Evolutionary conservation across 2,888 invertebrate species (phyloP).

Genomic region (Timandra comae): DNA sequence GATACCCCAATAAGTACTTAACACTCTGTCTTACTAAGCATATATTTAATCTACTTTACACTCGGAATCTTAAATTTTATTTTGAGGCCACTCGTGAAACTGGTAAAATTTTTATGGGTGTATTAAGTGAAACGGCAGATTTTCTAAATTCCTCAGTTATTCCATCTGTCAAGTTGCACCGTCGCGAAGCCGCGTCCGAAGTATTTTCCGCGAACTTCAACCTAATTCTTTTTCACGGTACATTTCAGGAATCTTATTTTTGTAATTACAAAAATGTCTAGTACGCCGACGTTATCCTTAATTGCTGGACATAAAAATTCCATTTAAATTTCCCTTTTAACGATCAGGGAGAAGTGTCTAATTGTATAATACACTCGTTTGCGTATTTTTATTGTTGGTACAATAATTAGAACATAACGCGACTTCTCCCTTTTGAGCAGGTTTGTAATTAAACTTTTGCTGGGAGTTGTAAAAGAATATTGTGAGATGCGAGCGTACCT

Average conservation of each 20-base stretch:
- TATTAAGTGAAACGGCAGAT: too few relatives aligned
- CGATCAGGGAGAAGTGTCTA: conserved; percentile 75
- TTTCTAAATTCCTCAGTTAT: conserved; percentile 32
- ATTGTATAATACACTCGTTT: conserved; percentile 78
- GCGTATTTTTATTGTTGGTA: conserved; percentile 75
- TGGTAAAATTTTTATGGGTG: too few relatives aligned
- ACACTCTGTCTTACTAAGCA: too few relatives aligned
- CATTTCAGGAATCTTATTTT: conserved; percentile 77
- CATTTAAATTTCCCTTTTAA: conserved; percentile 78
- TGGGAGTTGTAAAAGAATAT: conserved; percentile 60
- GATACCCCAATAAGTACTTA: too few relatives aligned
- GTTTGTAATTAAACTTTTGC: conserved; percentile 68
- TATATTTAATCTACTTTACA: too few relatives aligned
- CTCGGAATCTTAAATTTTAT: too few relatives aligned
- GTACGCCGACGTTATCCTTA: conserved; percentile 76
- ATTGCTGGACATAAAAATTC: conserved; percentile 78
- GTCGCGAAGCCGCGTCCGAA: conserved; percentile 31
- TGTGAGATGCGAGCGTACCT: conserved; percentile 49
- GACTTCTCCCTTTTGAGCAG: conserved; percentile 60
- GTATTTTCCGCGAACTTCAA: conserved; percentile 62
- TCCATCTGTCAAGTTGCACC: conserved; percentile 50
- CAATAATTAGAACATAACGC: conserved; percentile 76
- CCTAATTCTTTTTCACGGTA: conserved; percentile 76
- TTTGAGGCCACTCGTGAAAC: too few relatives aligned
- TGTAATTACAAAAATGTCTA: conserved; percentile 78